Evolutionary conservation across 2,113 vertebrate genomes (phyloP), one percentile per base, ranked within the genome.

Genomic region (Xiphophorus couchianus): DNA sequence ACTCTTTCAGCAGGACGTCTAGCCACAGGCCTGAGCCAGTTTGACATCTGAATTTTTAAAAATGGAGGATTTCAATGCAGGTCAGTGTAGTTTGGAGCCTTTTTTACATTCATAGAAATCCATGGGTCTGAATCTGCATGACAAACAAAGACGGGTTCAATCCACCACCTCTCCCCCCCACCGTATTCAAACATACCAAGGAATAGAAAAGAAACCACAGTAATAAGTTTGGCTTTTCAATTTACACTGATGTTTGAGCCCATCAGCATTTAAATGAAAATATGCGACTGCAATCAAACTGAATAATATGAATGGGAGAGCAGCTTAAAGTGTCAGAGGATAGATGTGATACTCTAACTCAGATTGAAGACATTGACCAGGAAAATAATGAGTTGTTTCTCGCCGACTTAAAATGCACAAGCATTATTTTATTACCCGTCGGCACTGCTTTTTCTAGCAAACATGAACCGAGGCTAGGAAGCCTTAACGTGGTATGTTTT

Each of bases 201-300:
- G 74, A 66, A 44, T 4, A 28, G 62, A 67, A 37, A n/a, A 62
- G 69, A 58, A 75, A 79, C 74, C 35, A 54, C 30, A n/a, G 0
- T 66, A 86, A 90, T 88, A 77, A 84, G 83, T 92, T 89, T 89
- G 71, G 66, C 2, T 78, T 90, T 90, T 76, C 86, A 84, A 89
- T 90, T 88, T 91, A 66, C 75, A 73, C 82, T 69, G 84, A 89
- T 86, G 75, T 67, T 81, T 48, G 8, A 80, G 70, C 79, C 85
- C 86, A 94, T 94, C 94, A 94, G 88, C 92, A 94, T 94, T 92
- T 93, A 94, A 89, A 93, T 94, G 87, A 89, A 90, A 93, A 93
- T 92, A 90, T 88, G 87, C 89, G 77, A 83, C 72, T 74, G 79
- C 85, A 89, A 91, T 93, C 89, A 86, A 77, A 93, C 77, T 15